Base-by-base conservation (phyloP, 2,888 invertebrate genomes). In the Choreutis nemorana region DNA sequence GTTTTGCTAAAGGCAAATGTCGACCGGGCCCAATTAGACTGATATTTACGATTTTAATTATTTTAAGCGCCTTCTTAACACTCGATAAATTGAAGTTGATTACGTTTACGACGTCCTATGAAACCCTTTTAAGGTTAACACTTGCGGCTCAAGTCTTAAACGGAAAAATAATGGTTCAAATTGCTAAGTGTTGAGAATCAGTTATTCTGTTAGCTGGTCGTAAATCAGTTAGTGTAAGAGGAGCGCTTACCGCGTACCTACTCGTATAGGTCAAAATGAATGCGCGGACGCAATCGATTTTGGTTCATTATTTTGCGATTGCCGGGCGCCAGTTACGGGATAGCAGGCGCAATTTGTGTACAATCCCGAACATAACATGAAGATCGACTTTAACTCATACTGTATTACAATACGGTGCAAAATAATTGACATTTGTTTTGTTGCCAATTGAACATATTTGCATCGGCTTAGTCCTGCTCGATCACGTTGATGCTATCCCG, bases 311-410 rank as follows among this genome's bases (percentile, higher is more conserved):
- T 58, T 54, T 55, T 51, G 34, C 56, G 50, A 66, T 65, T 57
- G 55, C 52, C 50, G 54, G 55, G 58, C 55, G 58, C 62, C 56
- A 50, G 58, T 55, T 58, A 60, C 56, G 57, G 62, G 61, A 50
- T 63, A 55, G 54, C 53, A 53, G 51, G 55, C 39, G 66, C 64
- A 71, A 72, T 71, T 72, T 70, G 59, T 56, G 57, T 50, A 55
- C n/a, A n/a, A n/a, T n/a, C n/a, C n/a, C n/a, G n/a, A n/a, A n/a
- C n/a, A n/a, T n/a, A n/a, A n/a, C n/a, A n/a, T n/a, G n/a, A n/a
- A n/a, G n/a, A n/a, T n/a, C n/a, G n/a, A n/a, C n/a, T n/a, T n/a
- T n/a, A n/a, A n/a, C n/a, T n/a, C n/a, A n/a, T n/a, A n/a, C n/a
- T n/a, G n/a, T n/a, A n/a, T n/a, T n/a, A n/a, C n/a, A n/a, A n/a